A percentile compares a stretch with the other conserved stretches of the same genome.
phyloP scores from a whole-genome alignment of 1,140 invertebrate genomes.

The Fragariocoptes setiger region DNA sequence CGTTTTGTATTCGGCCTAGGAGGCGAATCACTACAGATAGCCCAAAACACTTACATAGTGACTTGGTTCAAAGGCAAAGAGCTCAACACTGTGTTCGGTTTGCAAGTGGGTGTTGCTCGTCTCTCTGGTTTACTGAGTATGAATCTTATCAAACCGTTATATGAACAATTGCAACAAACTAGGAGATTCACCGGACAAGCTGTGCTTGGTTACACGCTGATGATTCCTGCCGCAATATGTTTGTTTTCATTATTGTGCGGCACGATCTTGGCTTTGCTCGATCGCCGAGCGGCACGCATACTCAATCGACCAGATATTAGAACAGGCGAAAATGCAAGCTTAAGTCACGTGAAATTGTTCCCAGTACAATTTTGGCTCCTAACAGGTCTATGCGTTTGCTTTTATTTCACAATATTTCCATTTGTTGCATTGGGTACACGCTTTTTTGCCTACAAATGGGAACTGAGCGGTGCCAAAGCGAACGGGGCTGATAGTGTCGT shows the following conservation, averaged over 20 bases:
- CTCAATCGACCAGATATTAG: conserved; percentile 25
- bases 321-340: conserved; percentile 29
- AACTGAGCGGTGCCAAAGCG: conserved; percentile 30
- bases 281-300: conserved; percentile 46
- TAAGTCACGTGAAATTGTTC: conserved; percentile 57
- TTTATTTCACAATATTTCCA: conserved; percentile 82
- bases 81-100: conserved; percentile 83
- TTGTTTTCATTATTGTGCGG: conserved; percentile 45
- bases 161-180: conserved; percentile 33
- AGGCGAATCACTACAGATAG: conserved; percentile 72
- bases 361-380: conserved; percentile 58
- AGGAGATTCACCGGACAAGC: conserved; percentile 33
- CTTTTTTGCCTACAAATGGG: conserved; percentile 59
- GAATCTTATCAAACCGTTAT: conserved; percentile 55
- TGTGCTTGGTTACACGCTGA: conserved; percentile 48
- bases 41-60: conserved; percentile 90
- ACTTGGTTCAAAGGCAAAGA: conserved; percentile 92
- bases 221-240: conserved; percentile 41
- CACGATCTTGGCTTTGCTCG: conserved; percentile 45
- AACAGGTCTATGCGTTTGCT: conserved; percentile 55
- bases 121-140: conserved; percentile 83
- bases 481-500: conserved; percentile 53
- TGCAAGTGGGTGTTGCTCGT: conserved; percentile 59
- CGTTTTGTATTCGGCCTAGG: conserved; percentile 76
- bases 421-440: conserved; percentile 79